Evolutionary conservation across 2,113 vertebrate species (phyloP).

Genomic region (Tragulus kanchil): DNA sequence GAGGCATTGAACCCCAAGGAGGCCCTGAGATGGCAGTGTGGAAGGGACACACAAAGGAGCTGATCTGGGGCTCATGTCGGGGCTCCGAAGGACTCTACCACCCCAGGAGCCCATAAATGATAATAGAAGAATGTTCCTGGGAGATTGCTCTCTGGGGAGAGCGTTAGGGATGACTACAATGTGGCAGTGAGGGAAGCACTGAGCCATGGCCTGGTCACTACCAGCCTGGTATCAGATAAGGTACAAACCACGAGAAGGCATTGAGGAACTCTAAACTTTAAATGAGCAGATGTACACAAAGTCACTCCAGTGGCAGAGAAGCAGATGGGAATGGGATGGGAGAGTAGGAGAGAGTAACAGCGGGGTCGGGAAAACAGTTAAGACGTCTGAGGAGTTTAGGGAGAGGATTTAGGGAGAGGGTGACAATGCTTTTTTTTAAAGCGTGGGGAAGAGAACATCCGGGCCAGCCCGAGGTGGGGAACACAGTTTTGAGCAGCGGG

Average conservation of each 20-base stretch:
- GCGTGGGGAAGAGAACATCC: rapidly evolving
- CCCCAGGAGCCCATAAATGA: not conserved
- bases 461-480: not conserved
- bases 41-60: not conserved
- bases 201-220: not conserved
- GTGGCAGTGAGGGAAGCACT: not conserved
- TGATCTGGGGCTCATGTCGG: not conserved
- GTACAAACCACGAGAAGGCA: rapidly evolving
- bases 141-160: not conserved
- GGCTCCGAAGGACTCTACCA: not conserved
- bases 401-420: too few relatives aligned
- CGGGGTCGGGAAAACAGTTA: not conserved
- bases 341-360: not conserved
- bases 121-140: not conserved
- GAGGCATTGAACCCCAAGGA: not conserved
- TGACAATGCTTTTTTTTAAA: not conserved
- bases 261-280: not conserved
- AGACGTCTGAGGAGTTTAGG: not conserved
- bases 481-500: not conserved
- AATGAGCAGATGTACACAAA: not conserved
- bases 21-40: not conserved
- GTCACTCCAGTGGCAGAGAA: not conserved
- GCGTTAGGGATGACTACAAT: not conserved
- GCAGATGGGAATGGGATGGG: rapidly evolving
- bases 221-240: not conserved